Base-by-base conservation (phyloP, 1,140 invertebrate genomes). In the Temnothorax curvispinosus region DNA sequence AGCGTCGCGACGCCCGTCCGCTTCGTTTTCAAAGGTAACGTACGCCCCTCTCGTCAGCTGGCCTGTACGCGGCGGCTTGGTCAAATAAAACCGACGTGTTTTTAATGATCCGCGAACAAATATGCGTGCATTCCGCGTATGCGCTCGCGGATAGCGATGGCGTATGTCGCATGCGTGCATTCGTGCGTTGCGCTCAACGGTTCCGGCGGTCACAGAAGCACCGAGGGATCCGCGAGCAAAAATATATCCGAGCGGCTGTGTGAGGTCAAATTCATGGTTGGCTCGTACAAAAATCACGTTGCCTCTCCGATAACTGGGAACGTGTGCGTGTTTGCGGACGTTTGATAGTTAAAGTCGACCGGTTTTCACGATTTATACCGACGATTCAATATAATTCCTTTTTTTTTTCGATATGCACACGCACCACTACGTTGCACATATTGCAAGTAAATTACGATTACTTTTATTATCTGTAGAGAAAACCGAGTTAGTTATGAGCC, bases 91-190 rank as follows among this genome's bases (percentile, higher is more conserved):
- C 87, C 88, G 72, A 88, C 90, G 75, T 86, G 92, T 92, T 92
- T 93, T 93, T 92, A 93, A 93, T 92, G 92, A 87, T 90, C 88
- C 92, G 91, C 89, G 91, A 87, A 92, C 90, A 91, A 93, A 92
- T 85, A 74, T 86, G 85, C 87, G 87, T 87, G 82, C 77, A 89
- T 91, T 88, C 87, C 65, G 50, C 77, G 50, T 64, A 85, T 44
- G 38, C 72, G 71, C 38, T 18, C 81, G 56, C 21, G 41, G 74
- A 76, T 60, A 38, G 41, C 38, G 38, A 69, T 52, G 50, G 69
- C 76, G 74, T 82, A 67, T 65, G 86, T 84, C 50, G 72, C 71
- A 76, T 41, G 41, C 71, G 11, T 65, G 69, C 62, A 65, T 71
- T 71, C 69, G 54, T 72, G 81, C 58, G 44, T 86, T 50, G 64